phyloP scores from a whole-genome alignment of 2,113 vertebrate species.

The Oreochromis aureus region DNA sequence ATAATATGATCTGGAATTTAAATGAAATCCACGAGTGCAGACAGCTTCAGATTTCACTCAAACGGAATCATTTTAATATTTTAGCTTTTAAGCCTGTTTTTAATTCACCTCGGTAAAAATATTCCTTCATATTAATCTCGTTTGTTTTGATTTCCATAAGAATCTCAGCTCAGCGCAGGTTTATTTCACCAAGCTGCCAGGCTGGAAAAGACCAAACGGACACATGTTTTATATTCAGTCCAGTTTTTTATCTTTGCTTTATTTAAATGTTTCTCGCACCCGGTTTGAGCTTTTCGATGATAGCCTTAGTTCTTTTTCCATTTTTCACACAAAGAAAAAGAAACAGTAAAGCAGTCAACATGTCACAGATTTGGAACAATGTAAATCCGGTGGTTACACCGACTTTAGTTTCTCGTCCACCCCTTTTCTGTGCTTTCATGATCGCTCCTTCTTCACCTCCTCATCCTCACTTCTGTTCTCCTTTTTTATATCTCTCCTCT shows the following conservation, averaged over 20 bases:
- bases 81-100: not conserved
- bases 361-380: not conserved
- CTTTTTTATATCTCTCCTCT: not conserved
- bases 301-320: not conserved
- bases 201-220: not conserved
- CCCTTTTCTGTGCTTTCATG: not conserved
- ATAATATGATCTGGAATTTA: not conserved
- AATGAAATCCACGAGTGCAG: not conserved
- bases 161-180: not conserved
- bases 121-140: not conserved
- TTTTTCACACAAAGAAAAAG: not conserved
- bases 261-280: not conserved
- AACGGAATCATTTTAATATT: not conserved
- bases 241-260: not conserved
- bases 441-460: not conserved
- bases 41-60: not conserved
- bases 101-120: not conserved
- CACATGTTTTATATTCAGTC: not conserved
- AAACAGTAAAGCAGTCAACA: not conserved
- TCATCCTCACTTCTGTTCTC: not conserved
- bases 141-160: not conserved
- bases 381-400: not conserved
- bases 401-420: not conserved
- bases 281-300: not conserved
- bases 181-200: not conserved